phyloP scores from a whole-genome alignment of 2,797 vertebrate species.

The Thunnus albacares region DNA sequence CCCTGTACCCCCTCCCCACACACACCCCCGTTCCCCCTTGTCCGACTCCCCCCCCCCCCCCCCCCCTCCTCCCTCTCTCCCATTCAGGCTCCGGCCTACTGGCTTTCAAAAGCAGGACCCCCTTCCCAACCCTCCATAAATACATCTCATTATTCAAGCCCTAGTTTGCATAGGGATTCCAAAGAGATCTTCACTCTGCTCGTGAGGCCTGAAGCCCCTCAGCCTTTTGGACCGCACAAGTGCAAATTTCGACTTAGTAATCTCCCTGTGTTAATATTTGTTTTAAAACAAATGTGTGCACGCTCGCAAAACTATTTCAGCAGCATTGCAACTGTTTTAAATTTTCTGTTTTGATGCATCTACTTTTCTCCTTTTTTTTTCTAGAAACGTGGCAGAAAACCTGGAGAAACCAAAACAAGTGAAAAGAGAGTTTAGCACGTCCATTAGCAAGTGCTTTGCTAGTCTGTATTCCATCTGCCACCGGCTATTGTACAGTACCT shows the following conservation, averaged over 20 bases:
- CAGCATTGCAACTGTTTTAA: conserved; percentile 2
- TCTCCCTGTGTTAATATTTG: conserved; percentile 83
- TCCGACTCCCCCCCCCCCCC: conserved; percentile 45
- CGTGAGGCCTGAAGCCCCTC: conserved; percentile 77
- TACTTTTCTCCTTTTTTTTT: neutral
- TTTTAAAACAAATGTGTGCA: conserved; percentile 71
- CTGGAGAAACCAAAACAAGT: conserved; percentile 35
- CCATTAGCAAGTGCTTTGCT: conserved; percentile 68
- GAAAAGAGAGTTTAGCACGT: conserved; percentile 72
- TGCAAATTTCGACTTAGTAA: conserved; percentile 81
- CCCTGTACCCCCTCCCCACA: conserved; percentile 76
- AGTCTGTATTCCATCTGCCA: conserved; percentile 80
- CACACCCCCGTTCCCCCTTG: conserved; percentile 63
- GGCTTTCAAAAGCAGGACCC: conserved; percentile 84
- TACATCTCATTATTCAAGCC: conserved; percentile 92
- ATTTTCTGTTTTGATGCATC: conserved; percentile 13
- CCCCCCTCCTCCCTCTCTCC: conserved; percentile 66
- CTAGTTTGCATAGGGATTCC: conserved; percentile 88
- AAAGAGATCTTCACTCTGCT: conserved; percentile 84
- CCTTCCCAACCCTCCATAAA: conserved; percentile 88
- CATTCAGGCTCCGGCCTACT: conserved; percentile 85
- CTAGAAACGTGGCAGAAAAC: conserved; percentile 15
- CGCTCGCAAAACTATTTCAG: conserved; percentile 57
- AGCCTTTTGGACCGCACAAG: conserved; percentile 81
- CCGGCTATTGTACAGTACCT: conserved; percentile 78